These are phyloP conservation scores for Oreonectes daqikongensis DNA, from an alignment of 2,797 vertebrate species.

Conservation along the genomic window DNA sequence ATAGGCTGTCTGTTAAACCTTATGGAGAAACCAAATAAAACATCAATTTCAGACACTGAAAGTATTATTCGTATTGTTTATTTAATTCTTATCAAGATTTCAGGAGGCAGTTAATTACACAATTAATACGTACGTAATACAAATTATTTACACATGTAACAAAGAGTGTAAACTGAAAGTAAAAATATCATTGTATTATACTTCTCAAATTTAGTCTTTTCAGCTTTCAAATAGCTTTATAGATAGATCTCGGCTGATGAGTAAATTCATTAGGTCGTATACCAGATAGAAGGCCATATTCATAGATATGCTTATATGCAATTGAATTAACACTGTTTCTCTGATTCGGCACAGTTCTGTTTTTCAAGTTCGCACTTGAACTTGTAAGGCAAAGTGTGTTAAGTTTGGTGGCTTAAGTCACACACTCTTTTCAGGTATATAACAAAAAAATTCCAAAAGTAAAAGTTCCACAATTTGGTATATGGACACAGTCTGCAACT, in stretches of 20 bases:
- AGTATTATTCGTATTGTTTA: slow-evolving; percentile 81
- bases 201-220: slow-evolving; percentile 79
- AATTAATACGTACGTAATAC: slow-evolving; percentile 81
- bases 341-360: slow-evolving; percentile 83
- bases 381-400: slow-evolving; percentile 86
- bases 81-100: slow-evolving; percentile 82
- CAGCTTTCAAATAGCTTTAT: slow-evolving; percentile 80
- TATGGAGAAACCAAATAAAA: slow-evolving; percentile 42
- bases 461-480: slow-evolving; percentile 82
- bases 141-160: slow-evolving; percentile 86
- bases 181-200: slow-evolving; percentile 82
- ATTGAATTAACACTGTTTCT: slow-evolving; percentile 80
- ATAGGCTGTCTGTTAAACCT: not conserved
- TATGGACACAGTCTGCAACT: slow-evolving; percentile 80
- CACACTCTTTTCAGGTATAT: slow-evolving; percentile 83
- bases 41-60: slow-evolving; percentile 50
- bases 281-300: slow-evolving; percentile 83
- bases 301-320: slow-evolving; percentile 78
- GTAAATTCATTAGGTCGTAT: slow-evolving; percentile 82
- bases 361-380: slow-evolving; percentile 80
- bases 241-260: slow-evolving; percentile 83
- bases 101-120: slow-evolving; percentile 84
- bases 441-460: slow-evolving; percentile 78
- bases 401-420: slow-evolving; percentile 84
- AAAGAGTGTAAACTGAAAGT: slow-evolving; percentile 83